A percentile compares a stretch with the other conserved stretches of the same genome.
Evolutionary conservation across 2,888 invertebrate species (phyloP).

Genomic region (Orthosia cruda): DNA sequence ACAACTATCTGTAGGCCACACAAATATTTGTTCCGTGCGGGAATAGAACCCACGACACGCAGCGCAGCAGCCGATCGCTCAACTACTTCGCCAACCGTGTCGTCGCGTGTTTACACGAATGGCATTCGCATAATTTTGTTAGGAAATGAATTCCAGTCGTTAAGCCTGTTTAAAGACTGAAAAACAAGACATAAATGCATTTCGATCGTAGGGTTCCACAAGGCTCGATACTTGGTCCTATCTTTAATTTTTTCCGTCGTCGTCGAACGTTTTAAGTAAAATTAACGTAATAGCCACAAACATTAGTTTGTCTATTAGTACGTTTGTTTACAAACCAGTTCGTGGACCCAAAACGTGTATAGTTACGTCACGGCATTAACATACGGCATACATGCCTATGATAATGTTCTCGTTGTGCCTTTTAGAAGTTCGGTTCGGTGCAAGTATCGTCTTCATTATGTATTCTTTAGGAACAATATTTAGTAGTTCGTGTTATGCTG

Average conservation of each 20-base stretch:
- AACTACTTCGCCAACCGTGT: no score
- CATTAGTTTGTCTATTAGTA: constrained; percentile 34
- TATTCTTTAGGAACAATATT: constrained; percentile 38
- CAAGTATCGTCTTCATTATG: constrained; percentile 46
- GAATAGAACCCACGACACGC: no score
- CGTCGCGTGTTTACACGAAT: constrained; percentile 16
- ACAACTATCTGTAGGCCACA: no score
- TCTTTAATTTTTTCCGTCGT: neutral
- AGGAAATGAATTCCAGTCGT: constrained; percentile 10
- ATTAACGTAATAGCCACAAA: constrained; percentile 29
- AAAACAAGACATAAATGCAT: neutral
- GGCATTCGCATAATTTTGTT: constrained; percentile 12
- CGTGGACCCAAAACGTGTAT: constrained; percentile 70
- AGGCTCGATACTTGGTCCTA: constrained; percentile 8
- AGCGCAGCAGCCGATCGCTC: no score
- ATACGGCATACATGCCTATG: constrained; percentile 68
- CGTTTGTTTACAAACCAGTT: constrained; percentile 76
- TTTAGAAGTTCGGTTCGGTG: constrained; percentile 47
- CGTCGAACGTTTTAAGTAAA: constrained; percentile 38
- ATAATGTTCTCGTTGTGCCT: constrained; percentile 48
- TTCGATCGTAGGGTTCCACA: constrained; percentile 3
- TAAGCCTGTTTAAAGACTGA: neutral
- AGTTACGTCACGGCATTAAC: constrained; percentile 73
- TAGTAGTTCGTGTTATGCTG: constrained; percentile 29
- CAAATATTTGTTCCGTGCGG: no score